Evolutionary conservation across 2,113 vertebrate species (phyloP).

Genomic region (Hippocampus guttulatus): DNA sequence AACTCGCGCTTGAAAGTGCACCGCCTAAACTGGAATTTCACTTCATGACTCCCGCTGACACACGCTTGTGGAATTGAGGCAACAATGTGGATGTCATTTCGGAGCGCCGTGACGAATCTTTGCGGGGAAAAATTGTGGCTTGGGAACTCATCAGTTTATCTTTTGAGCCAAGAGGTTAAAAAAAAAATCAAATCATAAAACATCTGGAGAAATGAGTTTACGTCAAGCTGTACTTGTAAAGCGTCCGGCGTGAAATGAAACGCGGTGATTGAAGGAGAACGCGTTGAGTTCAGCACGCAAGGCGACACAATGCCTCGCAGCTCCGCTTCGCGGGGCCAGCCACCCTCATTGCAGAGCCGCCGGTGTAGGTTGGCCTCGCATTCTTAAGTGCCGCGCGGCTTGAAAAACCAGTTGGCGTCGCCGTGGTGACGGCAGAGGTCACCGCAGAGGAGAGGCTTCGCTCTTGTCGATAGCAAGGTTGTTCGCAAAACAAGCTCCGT

Average conservation of each 20-base stretch:
- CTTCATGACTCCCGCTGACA: constrained; percentile 43
- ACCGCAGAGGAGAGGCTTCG: constrained; percentile 58
- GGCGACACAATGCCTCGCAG: constrained; percentile 4
- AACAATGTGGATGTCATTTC: constrained; percentile 40
- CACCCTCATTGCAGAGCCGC: constrained; percentile 35
- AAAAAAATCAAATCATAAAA: too few relatives aligned
- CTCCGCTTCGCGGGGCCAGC: constrained; percentile 35
- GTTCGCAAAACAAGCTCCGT: neutral
- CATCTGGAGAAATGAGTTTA: too few relatives aligned
- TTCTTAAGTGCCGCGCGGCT: constrained; percentile 68
- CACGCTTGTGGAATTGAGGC: constrained; percentile 41
- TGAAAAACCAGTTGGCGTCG: constrained; percentile 86
- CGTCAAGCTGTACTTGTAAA: too few relatives aligned
- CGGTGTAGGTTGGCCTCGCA: constrained; percentile 46
- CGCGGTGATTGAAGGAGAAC: neutral
- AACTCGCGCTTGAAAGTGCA: constrained; percentile 37
- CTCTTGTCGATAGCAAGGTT: constrained; percentile 39
- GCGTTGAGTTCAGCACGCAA: constrained; percentile 32
- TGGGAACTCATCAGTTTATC: too few relatives aligned
- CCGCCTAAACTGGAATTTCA: constrained; percentile 56
- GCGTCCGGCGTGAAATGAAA: too few relatives aligned
- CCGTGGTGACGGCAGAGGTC: constrained; percentile 71
- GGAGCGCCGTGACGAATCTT: neutral
- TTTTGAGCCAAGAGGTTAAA: neutral
- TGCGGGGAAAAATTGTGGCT: neutral